Percentiles rank a stretch among this genome's conserved stretches.
phyloP scores from a whole-genome alignment of 1,140 invertebrate species.

The Notospermus geniculatus region DNA sequence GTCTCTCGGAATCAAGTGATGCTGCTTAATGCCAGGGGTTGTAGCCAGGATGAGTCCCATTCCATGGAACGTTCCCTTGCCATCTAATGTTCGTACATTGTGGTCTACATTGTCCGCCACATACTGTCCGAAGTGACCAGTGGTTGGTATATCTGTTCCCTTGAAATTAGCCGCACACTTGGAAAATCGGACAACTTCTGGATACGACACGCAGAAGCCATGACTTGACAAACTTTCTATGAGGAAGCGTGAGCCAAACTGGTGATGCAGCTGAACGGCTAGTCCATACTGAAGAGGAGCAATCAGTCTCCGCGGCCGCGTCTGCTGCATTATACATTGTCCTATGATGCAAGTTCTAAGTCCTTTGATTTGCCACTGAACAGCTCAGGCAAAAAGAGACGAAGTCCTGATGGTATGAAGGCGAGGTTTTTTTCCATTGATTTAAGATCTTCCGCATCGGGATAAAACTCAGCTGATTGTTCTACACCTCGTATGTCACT shows the following conservation, averaged over 20 bases:
- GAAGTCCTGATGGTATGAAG: no score
- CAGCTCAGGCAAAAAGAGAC: no score
- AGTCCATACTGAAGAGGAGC: slow-evolving; percentile 32
- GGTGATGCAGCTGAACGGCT: slow-evolving; percentile 13
- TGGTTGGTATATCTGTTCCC: no score
- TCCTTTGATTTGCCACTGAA: slow-evolving; percentile 11
- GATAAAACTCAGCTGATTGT: no score
- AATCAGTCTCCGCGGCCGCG: slow-evolving; percentile 27
- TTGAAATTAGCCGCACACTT: no score
- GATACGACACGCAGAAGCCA: slow-evolving; percentile 21
- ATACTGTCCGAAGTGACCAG: no score
- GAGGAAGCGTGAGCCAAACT: slow-evolving; percentile 21
- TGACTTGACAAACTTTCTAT: slow-evolving; percentile 11
- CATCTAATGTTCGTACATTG: slow-evolving; percentile 18
- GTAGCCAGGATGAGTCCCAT: slow-evolving; percentile 31
- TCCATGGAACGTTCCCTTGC: not conserved
- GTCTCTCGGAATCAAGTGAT: slow-evolving; percentile 6
- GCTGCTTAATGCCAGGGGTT: slow-evolving; percentile 10
- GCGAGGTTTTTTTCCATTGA: no score
- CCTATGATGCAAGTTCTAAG: slow-evolving; percentile 27
- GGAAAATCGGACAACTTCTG: slow-evolving; percentile 13
- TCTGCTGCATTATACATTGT: slow-evolving; percentile 32
- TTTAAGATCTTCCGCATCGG: no score
- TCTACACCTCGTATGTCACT: no score
- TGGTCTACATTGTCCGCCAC: slow-evolving; percentile 2